Evolutionary conservation across 2,888 invertebrate genomes (phyloP).

Genomic region (Meta bourneti): DNA sequence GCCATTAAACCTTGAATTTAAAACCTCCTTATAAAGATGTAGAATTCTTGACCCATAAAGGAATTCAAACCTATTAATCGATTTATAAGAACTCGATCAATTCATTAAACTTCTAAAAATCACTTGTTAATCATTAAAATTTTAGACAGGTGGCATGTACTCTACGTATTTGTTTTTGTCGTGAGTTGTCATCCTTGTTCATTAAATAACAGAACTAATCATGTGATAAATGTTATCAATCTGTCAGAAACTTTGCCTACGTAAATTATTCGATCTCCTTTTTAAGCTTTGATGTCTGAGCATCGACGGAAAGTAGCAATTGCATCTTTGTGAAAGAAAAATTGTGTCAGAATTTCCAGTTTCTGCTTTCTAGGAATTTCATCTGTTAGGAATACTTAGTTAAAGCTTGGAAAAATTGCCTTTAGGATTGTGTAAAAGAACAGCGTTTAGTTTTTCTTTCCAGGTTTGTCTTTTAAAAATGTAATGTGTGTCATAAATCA

Average conservation of each 20-base stretch:
- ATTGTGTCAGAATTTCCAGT: background rate
- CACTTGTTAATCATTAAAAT: background rate
- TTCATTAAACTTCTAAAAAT: background rate
- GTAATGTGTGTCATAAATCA: too few species aligned
- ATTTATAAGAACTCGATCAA: background rate
- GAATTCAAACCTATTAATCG: background rate
- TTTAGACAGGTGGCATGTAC: slow-evolving; percentile 46
- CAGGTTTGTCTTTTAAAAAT: too few species aligned
- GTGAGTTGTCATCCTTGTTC: slow-evolving; percentile 7
- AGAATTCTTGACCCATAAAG: slow-evolving; percentile 18
- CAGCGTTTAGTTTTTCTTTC: too few species aligned
- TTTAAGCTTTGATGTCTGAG: background rate
- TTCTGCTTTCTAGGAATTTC: too few species aligned
- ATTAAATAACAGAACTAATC: slow-evolving; percentile 11
- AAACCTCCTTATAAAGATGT: slow-evolving; percentile 44
- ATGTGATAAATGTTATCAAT: slow-evolving; percentile 46
- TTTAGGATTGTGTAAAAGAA: too few species aligned
- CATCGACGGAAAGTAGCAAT: too few species aligned
- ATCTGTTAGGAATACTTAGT: too few species aligned
- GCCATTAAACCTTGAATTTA: slow-evolving; percentile 27
- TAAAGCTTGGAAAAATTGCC: too few species aligned
- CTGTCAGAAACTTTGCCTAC: background rate
- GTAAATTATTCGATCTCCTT: background rate
- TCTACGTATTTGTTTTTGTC: slow-evolving; percentile 9
- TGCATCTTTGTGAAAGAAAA: background rate